Conservation (phyloP, 2,113 vertebrate species). For the Cyprinus carpio region DNA sequence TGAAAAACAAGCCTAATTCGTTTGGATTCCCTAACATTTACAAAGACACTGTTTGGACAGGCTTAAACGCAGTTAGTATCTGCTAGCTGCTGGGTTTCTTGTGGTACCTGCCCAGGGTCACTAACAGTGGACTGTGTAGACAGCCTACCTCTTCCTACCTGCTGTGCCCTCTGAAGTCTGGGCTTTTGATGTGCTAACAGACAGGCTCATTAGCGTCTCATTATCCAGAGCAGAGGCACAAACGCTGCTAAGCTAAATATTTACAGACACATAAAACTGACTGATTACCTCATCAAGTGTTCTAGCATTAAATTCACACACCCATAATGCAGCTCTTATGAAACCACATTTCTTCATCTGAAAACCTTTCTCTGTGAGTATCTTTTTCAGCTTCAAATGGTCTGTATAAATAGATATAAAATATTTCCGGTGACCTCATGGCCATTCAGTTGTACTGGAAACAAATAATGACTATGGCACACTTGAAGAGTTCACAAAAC, state of each 20-base stretch:
- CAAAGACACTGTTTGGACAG: conserved; percentile 32
- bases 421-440: not conserved
- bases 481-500: not conserved
- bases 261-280: conserved; percentile 46
- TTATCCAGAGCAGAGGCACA: conserved; percentile 53
- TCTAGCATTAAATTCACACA: not conserved
- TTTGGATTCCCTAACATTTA: conserved; percentile 19
- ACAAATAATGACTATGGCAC: conserved; percentile 6
- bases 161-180: conserved; percentile 62
- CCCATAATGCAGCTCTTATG: not conserved
- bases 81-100: not conserved
- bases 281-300: conserved; percentile 4
- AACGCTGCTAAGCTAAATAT: conserved; percentile 15
- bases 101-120: conserved; percentile 1
- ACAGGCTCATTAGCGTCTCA: conserved; percentile 71
- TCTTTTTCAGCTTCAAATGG: not conserved
- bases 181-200: conserved; percentile 72
- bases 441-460: not conserved
- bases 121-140: conserved; percentile 21
- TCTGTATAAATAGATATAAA: not conserved
- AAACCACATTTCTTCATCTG: not conserved
- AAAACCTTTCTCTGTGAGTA: not conserved
- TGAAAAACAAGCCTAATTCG: not conserved
- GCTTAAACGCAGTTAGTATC: conserved; percentile 14
- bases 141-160: conserved; percentile 21